These are phyloP conservation scores for Ormyrus rosae DNA, from an alignment of 2,888 invertebrate genomes.

Conservation along the genomic window DNA sequence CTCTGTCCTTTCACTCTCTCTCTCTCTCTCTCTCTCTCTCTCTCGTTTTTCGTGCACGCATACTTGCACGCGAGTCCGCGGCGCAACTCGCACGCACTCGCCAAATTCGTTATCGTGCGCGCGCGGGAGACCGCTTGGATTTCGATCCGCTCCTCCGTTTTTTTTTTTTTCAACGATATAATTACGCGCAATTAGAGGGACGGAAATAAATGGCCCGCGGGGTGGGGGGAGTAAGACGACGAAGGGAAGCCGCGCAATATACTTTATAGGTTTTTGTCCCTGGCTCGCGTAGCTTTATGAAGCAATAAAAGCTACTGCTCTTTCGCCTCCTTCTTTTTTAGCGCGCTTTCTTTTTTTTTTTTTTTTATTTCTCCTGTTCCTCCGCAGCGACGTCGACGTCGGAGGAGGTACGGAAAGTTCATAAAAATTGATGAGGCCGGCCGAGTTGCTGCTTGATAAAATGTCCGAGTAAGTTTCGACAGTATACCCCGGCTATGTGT, in stretches of 20 bases:
- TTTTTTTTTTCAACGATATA: not conserved
- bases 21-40: conserved; percentile 1
- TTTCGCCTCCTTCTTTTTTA: not conserved
- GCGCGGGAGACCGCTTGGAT: not conserved
- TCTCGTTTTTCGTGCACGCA: conserved; percentile 8
- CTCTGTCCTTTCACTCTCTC: conserved; percentile 15
- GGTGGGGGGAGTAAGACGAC: not conserved
- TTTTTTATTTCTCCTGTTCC: conserved; percentile 13
- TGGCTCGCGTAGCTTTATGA: conserved; percentile 35
- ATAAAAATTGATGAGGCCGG: conserved; percentile 42
- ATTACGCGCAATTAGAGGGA: conserved; percentile 48
- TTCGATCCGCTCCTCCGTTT: conserved; percentile 11
- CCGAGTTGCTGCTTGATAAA: conserved; percentile 18
- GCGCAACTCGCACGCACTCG: not conserved
- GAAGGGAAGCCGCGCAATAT: conserved; percentile 5
- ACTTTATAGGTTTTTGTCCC: conserved; percentile 40
- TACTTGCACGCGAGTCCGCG: conserved; percentile 31
- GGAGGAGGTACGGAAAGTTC: conserved; percentile 11
- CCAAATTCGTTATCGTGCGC: not conserved
- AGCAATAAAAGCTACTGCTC: conserved; percentile 45
- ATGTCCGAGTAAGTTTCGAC: conserved; percentile 4
- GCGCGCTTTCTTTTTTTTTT: not conserved
- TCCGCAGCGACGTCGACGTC: not conserved
- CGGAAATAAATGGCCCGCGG: conserved; percentile 4
- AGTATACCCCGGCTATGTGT: not conserved